phyloP scores from a whole-genome alignment of 1,140 invertebrate genomes.

The Drosophila tani region DNA sequence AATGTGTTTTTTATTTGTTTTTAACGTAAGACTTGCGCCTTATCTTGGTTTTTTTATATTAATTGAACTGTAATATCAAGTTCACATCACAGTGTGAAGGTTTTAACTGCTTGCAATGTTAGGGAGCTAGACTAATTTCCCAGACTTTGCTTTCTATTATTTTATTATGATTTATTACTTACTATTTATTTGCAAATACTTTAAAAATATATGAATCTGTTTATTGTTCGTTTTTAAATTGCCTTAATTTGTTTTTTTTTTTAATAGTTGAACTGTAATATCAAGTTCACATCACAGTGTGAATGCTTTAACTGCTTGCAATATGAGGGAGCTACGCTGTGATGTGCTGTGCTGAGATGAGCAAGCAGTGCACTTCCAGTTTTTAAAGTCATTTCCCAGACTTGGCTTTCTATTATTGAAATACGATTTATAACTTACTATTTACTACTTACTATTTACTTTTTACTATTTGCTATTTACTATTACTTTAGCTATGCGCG shows the following conservation, averaged over 20 bases:
- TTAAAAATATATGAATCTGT: no score
- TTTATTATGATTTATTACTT: background rate
- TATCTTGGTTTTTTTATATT: no score
- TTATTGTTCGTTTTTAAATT: no score
- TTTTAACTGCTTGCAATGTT: background rate
- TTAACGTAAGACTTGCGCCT: no score
- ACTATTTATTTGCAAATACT: background rate
- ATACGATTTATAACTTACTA: constrained; percentile 1
- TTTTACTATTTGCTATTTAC: constrained; percentile 7
- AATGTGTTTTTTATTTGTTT: no score
- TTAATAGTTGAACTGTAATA: background rate
- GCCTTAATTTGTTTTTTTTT: no score
- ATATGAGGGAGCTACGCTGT: background rate
- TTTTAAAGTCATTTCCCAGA: constrained; percentile 12
- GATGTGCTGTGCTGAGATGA: no score
- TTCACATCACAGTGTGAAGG: background rate
- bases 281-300: background rate
- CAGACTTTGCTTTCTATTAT: constrained; percentile 2
- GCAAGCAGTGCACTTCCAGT: constrained; percentile 13
- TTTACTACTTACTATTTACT: background rate
- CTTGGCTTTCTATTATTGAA: background rate
- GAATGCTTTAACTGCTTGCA: background rate
- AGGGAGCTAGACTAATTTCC: background rate
- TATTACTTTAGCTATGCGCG: constrained; percentile 20
- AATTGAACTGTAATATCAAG: background rate